Evolutionary conservation across 2,888 invertebrate species (phyloP), one percentile per base, ranked within the genome.

Genomic region (Acronicta alni): DNA sequence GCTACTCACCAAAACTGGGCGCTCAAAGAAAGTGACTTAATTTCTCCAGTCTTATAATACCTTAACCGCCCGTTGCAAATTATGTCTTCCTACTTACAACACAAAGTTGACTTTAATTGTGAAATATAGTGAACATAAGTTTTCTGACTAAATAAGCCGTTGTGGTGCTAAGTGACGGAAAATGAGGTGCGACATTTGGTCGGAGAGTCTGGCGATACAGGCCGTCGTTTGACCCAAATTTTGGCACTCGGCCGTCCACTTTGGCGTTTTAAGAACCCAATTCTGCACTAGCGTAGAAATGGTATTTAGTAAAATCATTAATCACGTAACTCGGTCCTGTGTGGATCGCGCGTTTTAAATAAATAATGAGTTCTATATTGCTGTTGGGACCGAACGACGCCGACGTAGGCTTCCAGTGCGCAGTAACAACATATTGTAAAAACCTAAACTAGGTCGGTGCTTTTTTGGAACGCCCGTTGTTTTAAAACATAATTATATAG

Each of bases 111-210:
- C 46, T 77, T 84, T 87, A 14, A 46, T 38, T 47, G 38, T 41
- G 14, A 26, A 35, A 39, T 32, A 30, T 3, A 16, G 15, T 3
- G 37, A 41, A 62, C 63, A 68, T 70, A 68, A 77, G 79, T 83
- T 78, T 71, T 62, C 78, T 78, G 64, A 67, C 73, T 75, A 76
- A 66, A 69, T 77, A 79, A 83, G 60, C 62, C 41, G 37, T 55
- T 74, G 78, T 77, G 68, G 67, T 80, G 80, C 82, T 86, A 87
- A 89, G 87, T 89, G 88, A 84, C 83, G 83, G 84, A 89, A 88
- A 91, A 90, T 88, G 89, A 89, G 89, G 87, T 89, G 89, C 80
- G 86, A 89, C 87, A 89, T 90, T 89, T 85, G 83, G 83, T 82
- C 64, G 80, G 72, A 76, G 79, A 79, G 79, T 75, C 79, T 79